Evolutionary conservation across 2,888 invertebrate genomes (phyloP), one percentile per base, ranked within the genome.

Genomic region (Sarcophaga caerulescens): DNA sequence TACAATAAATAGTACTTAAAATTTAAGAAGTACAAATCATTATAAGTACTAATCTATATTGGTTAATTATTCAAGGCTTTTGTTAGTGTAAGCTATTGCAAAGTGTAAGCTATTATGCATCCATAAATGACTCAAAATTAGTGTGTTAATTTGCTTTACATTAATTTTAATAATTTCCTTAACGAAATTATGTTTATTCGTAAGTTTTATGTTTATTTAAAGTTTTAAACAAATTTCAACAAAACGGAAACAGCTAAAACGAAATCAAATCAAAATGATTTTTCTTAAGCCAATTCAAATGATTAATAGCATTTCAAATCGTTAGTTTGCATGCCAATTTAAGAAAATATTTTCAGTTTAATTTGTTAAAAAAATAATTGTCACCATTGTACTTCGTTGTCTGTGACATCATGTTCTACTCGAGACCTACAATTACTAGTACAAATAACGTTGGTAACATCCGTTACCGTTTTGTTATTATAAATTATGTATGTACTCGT

Each of bases 361-460:
- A 19, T 47, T 79, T 65, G 4, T 45, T 45, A 5, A 21, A 60
- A 60, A 52, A 52, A 52, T 14, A 17, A 52, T 14, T 52, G 17
- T 52, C 17, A 52, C 19, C 8, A n/a, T 60, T 6, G 1, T 8
- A 60, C 19, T 21, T 21, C 21, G 2, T 68, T 69, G 14, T 5
- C 74, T 74, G 23, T 69, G 68, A 81, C 69, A 74, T 69, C 74
- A 75, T 74, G 35, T 45, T 44, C 35, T 25, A 62, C 68, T 69
- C 25, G n/a, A 44, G 21, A 57, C 21, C 11, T 52, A 75, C 21
- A 57, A 35, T 23, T 21, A 0, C 44, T 1, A n/a, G n/a, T n/a
- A n/a, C n/a, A n/a, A 52, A 12, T 17, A 12, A 17, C 17, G 17
- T 17, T 35, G 35, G 4, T 52, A 52, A 52, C 52, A 35, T 17